Evolutionary conservation across 2,888 invertebrate genomes (phyloP), one percentile per base, ranked within the genome.

Genomic region (Synanthedon vespiformis): DNA sequence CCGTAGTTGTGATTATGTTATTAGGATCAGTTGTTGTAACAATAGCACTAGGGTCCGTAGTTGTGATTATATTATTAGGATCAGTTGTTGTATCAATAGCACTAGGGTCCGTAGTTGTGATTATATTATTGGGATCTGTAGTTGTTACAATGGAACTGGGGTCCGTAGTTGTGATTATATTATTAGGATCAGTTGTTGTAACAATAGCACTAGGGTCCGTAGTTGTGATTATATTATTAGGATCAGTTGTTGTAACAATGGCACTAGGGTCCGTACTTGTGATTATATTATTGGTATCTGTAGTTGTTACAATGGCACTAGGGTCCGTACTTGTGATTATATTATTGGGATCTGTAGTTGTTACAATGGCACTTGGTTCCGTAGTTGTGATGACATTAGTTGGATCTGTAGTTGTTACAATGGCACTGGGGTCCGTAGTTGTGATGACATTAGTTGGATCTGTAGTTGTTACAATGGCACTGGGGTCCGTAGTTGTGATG

Each of bases 171-270:
- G 34, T 49, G 3, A 53, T 52, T 18, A 34, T 27, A 34, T 34
- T 34, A 34, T 2, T 34, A 2, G 34, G 34, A 2, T 34, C 34
- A 0, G 34, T 34, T 2, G 34, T 34, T 34, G 34, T 34, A n/a
- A 12, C n/a, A 3, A 54, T 55, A 8, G 56, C 53, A 10, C 52
- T 51, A 18, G 51, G 51, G 8, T 54, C 56, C 8, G 50, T 44
- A 0, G 53, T 51, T 6, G 49, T 50, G 48, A 40, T 52, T 11
- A 53, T 48, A 16, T 14, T 44, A 13, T 52, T 52, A 34, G 56
- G 52, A 1, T 52, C 50, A 8, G 49, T 49, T 10, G 40, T 52
- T 8, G 34, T 49, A 2, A 53, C 22, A 34, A 40, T 10, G 40
- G 4, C 48, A 40, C 51, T 34, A 51, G 27, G 2, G 44, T 50